Evolutionary conservation across 2,113 vertebrate species (phyloP).

Genomic region (Taxidea taxus): DNA sequence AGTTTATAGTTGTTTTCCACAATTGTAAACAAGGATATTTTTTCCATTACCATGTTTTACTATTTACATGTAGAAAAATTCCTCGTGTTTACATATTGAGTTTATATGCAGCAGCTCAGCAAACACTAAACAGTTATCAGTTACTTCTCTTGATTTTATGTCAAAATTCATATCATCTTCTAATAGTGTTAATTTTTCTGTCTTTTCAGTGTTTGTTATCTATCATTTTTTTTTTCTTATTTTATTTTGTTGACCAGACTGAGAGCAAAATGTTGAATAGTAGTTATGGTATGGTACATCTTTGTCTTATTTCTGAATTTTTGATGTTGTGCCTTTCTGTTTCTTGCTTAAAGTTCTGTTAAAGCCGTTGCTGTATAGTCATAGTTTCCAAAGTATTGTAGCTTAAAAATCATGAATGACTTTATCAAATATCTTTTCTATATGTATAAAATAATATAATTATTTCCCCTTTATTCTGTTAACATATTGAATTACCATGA

Average conservation of each 20-base stretch:
- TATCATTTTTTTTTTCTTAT: not conserved
- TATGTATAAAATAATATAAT: not conserved
- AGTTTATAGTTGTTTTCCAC: not conserved
- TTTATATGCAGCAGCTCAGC: not conserved
- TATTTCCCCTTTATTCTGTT: not conserved
- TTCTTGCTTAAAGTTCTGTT: constrained; percentile 4
- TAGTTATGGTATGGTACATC: not conserved
- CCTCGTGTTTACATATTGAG: not conserved
- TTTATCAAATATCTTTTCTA: not conserved
- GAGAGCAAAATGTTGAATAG: not conserved
- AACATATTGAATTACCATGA: not conserved
- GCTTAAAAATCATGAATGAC: not conserved
- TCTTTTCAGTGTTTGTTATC: not conserved
- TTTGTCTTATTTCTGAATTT: constrained; percentile 15
- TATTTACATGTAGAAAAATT: not conserved
- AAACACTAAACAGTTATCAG: not conserved
- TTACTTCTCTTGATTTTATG: not conserved
- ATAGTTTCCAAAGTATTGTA: not conserved
- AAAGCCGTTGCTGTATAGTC: not conserved
- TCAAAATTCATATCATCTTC: not conserved
- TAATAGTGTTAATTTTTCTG: not conserved
- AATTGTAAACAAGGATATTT: not conserved
- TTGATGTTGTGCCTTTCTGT: not conserved
- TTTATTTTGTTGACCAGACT: not conserved
- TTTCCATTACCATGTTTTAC: not conserved